Evolutionary conservation across 2,113 vertebrate species (phyloP), one percentile per base, ranked within the genome.

Genomic region (Mugil cephalus): DNA sequence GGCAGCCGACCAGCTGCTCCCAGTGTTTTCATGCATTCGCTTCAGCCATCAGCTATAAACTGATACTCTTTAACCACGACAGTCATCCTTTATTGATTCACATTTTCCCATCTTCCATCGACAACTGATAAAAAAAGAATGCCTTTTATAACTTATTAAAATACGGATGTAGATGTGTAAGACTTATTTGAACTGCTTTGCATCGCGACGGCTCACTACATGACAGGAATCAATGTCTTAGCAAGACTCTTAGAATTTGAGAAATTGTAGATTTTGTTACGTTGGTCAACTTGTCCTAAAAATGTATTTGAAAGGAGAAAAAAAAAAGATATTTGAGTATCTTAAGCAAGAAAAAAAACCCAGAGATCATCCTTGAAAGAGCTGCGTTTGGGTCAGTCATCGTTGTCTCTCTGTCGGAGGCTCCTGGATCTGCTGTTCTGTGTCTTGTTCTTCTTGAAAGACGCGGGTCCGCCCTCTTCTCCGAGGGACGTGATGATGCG

Each of bases 401-500:
- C 96, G 4, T 88, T 85, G 40, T 92, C 95, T 89, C 97, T 95
- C 85, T 96, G 96, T 40, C 97, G 93, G 71, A 99, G 90, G 78
- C 95, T 96, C 89, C 97, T 94, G 74, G 95, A 93, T 89, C 95
- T 99, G 65, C 96, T 95, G 79, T 97, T 98, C 87, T 97, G 96
- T 18, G 94, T 78, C 88, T 95, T 99, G 87, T 95, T 96, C 88
- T 95, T 99, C 88, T 95, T 97, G 88, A 99, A 98, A 0, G 94
- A 93, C 1, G 95, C 85, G 0, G 93, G 67, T 46, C 94, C 94
- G 7, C 93, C 84, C 43, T 95, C 78, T 1, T 93, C 92, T 52
- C 96, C 96, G 6, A 98, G 96, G 4, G 95, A 98, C 13, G 96
- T 97, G 85, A 99, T 96, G 72, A 95, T 92, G 73, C 98, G 97